These are phyloP conservation scores for Agrilus planipennis DNA, from an alignment of 1,140 invertebrate genomes.

Conservation along the genomic window DNA sequence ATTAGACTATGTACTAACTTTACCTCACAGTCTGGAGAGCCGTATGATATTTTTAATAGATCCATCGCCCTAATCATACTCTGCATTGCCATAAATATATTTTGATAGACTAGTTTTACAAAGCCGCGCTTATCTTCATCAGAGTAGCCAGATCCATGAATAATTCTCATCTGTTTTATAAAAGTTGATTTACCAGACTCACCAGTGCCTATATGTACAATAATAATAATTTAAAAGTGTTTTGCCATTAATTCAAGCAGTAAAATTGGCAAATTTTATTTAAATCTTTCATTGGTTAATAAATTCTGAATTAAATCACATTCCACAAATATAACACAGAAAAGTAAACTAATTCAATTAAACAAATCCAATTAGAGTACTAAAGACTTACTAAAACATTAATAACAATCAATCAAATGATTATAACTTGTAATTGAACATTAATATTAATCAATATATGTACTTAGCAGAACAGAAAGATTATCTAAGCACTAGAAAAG, in stretches of 20 bases:
- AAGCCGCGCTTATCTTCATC: conserved; percentile 98
- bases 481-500: too few species aligned
- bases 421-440: too few species aligned
- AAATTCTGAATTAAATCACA: not conserved
- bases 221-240: too few species aligned
- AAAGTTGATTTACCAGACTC: conserved; percentile 99
- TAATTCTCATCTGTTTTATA: conserved; percentile 99
- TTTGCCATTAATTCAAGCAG: too few species aligned
- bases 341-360: too few species aligned
- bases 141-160: conserved; percentile 97
- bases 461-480: too few species aligned
- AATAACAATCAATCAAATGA: too few species aligned
- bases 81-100: conserved; percentile 99
- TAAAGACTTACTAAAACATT: too few species aligned
- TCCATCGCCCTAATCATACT: conserved; percentile 99
- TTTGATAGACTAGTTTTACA: conserved; percentile 99
- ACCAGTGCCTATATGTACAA: conserved; percentile 89
- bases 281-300: not conserved
- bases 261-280: too few species aligned
- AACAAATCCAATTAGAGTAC: too few species aligned
- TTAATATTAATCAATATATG: too few species aligned
- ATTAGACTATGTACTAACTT: conserved; percentile 39
- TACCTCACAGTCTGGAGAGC: conserved; percentile 77
- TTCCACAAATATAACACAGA: conserved; percentile 1
- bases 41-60: conserved; percentile 92